Evolutionary conservation across 2,113 vertebrate species (phyloP).

Genomic region (Ophiodon elongatus): DNA sequence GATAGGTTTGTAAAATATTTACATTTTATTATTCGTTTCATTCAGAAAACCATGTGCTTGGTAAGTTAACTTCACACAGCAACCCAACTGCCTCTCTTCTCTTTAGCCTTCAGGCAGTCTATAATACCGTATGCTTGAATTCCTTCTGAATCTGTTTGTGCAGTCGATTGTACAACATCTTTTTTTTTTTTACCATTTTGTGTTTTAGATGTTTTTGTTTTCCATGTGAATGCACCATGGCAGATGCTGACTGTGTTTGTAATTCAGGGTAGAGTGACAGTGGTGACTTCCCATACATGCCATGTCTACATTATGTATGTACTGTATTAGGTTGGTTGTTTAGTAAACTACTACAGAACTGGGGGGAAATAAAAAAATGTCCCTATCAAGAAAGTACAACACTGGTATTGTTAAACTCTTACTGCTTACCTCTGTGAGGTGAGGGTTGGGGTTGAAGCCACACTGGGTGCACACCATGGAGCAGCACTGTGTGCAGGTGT

Average conservation of each 20-base stretch:
- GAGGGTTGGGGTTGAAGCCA: constrained; percentile 98
- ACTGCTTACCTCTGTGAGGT: constrained; percentile 94
- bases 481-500: constrained; percentile 96
- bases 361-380: not conserved
- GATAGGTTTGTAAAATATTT: constrained; percentile 1
- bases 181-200: constrained; percentile 13
- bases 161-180: constrained; percentile 13
- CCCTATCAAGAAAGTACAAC: not conserved
- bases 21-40: not conserved
- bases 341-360: not conserved
- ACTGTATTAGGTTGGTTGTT: no score
- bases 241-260: constrained; percentile 20
- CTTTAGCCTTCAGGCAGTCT: constrained; percentile 15
- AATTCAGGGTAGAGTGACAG: constrained; percentile 7
- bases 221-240: constrained; percentile 20
- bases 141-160: constrained; percentile 30
- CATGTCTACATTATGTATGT: not conserved
- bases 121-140: constrained; percentile 33
- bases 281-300: not conserved
- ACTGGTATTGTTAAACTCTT: not conserved
- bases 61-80: not conserved
- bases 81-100: constrained; percentile 3
- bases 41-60: constrained; percentile 3
- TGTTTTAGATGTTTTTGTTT: constrained; percentile 40
- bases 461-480: constrained; percentile 98